Conservation (phyloP, 2,113 vertebrate genomes). For the Gymnobelideus leadbeateri region DNA sequence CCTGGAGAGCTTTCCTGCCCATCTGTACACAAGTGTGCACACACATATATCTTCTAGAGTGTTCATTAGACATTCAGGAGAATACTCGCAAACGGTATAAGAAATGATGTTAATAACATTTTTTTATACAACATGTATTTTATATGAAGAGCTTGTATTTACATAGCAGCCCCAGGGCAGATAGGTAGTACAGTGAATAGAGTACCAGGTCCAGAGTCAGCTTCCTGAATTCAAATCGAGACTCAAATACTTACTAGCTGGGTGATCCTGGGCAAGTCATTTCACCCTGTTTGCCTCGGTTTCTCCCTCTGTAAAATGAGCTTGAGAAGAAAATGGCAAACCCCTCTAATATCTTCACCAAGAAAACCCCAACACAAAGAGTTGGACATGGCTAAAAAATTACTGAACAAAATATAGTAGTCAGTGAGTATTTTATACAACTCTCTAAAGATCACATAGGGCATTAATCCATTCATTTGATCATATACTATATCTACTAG, state of each 20-base stretch:
- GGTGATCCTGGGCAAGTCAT: neutral
- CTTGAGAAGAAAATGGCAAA: neutral
- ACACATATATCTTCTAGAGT: neutral
- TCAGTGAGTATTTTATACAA: neutral
- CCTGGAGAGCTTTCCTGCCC: neutral
- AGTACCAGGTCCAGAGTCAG: neutral
- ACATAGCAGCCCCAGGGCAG: neutral
- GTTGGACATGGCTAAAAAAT: neutral
- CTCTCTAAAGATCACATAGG: neutral
- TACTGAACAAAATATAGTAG: neutral
- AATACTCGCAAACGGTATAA: neutral
- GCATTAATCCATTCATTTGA: neutral
- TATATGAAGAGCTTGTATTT: neutral
- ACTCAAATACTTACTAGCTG: neutral
- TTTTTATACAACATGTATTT: neutral
- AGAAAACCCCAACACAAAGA: neutral
- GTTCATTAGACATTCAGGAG: neutral
- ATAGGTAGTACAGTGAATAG: neutral
- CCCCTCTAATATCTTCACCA: neutral
- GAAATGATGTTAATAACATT: neutral
- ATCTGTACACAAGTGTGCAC: neutral
- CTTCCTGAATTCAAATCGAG: neutral
- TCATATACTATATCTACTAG: neutral
- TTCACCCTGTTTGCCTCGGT: neutral
- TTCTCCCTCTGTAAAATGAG: neutral